Base-by-base conservation (phyloP, 2,888 invertebrate genomes). In the Cylindroiulus punctatus region DNA sequence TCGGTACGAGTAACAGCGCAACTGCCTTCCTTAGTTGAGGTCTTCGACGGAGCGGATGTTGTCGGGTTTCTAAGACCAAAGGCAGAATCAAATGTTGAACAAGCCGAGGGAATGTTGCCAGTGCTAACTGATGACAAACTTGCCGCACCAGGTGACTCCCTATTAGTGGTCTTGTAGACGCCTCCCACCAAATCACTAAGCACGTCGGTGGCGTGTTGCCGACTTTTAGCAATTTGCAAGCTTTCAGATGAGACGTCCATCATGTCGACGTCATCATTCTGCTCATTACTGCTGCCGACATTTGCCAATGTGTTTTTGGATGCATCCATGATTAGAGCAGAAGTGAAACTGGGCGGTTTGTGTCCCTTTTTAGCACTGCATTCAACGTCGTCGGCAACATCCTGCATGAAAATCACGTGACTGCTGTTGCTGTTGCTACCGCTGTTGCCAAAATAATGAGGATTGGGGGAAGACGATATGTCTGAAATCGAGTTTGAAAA, bases 381-480 rank as follows among this genome's bases (percentile, higher is more conserved):
- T 14, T 83, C 83, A 2, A 17, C 40, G 3, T 83, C 83, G 12
- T 82, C 36, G 81, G 44, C 30, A 10, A 81, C 22, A 42, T 47
- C 44, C 19, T 36, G 81, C 82, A 86, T 40, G 52, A 86, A 86
- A 82, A 81, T 82, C 0, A 76, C 57, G 32, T 85, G 47, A 14
- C 65, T 57, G 83, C 83, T 83, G 30, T 81, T 82, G 84, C 47
- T 84, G 82, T 47, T 82, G 36, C 32, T 82, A 30, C 36, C 32
- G n/a, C 76, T 42, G 87, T 90, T 89, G 86, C 89, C 90, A 84
- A 90, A 90, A 88, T 90, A 89, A 44, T 89, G 90, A 30, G 90
- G 89, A 81, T 86, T 87, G 32, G 86, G 86, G 2, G 86, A 86
- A 14, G 87, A 84, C 19, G 87, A 87, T 7, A 87, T 57, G 52